These are phyloP conservation scores for Ladona fulva DNA, from an alignment of 1,140 invertebrate species.

Conservation along the genomic window DNA sequence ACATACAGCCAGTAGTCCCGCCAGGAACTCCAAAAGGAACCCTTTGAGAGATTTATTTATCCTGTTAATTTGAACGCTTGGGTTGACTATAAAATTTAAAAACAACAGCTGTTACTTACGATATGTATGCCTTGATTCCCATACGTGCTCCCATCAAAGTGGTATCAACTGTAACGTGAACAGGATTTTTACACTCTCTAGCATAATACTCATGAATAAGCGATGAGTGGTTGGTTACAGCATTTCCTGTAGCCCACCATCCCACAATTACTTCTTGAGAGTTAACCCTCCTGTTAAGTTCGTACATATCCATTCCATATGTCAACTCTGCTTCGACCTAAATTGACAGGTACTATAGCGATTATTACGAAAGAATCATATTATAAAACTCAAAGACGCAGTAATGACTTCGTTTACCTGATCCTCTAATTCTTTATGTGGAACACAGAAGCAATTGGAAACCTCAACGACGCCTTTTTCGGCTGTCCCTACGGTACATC, in stretches of 20 bases:
- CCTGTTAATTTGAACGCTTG: neutral
- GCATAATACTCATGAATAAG: constrained; percentile 97
- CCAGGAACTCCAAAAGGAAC: constrained; percentile 74
- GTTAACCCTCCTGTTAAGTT: constrained; percentile 81
- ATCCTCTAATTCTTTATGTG: constrained; percentile 92
- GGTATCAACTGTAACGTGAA: constrained; percentile 91
- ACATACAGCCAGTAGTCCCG: constrained; percentile 91
- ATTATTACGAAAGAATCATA: neutral
- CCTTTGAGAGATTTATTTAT: constrained; percentile 27
- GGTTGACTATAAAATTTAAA: constrained; percentile 11
- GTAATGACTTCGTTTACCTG: constrained; percentile 36
- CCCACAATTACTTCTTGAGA: constrained; percentile 61
- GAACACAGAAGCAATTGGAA: constrained; percentile 95
- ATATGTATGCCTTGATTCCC: constrained; percentile 83
- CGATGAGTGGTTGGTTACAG: constrained; percentile 92
- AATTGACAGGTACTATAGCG: constrained; percentile 18
- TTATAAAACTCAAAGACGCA: neutral
- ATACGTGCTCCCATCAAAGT: constrained; percentile 70
- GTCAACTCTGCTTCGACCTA: constrained; percentile 92
- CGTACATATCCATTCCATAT: constrained; percentile 91
- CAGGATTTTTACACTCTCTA: constrained; percentile 82
- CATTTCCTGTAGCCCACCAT: constrained; percentile 95
- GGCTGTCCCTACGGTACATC: constrained; percentile 49
- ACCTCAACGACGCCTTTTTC: constrained; percentile 92
- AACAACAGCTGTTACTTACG: constrained; percentile 33